These are phyloP conservation scores for Spilosoma lubricipeda DNA, from an alignment of 2,888 invertebrate genomes.

Conservation along the genomic window DNA sequence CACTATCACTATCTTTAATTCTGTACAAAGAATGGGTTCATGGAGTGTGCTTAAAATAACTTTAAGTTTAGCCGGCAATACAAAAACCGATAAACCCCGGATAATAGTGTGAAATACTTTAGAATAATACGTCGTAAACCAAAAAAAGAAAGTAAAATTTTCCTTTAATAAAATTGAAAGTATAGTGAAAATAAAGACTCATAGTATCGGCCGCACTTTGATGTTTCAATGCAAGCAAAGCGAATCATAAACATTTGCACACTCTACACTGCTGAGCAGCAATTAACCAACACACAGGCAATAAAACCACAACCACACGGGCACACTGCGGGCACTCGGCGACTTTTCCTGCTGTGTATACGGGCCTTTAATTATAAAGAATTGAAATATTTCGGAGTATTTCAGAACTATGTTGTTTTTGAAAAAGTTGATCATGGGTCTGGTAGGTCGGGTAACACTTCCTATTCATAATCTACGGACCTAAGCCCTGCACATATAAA, in stretches of 20 bases:
- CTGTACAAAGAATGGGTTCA: no score
- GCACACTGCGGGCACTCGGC: background rate
- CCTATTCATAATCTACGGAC: no score
- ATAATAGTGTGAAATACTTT: no score
- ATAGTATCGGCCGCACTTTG: slow-evolving; percentile 60
- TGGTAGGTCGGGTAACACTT: no score
- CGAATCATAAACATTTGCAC: slow-evolving; percentile 73
- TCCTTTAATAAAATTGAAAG: background rate
- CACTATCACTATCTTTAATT: no score
- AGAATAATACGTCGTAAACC: no score
- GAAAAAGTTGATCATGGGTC: no score
- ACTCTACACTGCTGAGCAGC: slow-evolving; percentile 45
- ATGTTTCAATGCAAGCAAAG: slow-evolving; percentile 67
- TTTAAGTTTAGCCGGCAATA: no score
- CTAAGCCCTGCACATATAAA: no score
- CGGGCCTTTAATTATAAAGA: slow-evolving; percentile 8
- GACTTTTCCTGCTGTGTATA: background rate
- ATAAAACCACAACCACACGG: slow-evolving; percentile 3
- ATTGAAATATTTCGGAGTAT: background rate
- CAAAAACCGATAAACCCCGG: no score
- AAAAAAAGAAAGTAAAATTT: no score
- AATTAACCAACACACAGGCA: slow-evolving; percentile 56
- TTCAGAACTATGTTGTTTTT: background rate
- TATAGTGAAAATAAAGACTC: background rate
- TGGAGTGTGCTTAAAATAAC: no score